Base-by-base conservation (phyloP, 2,888 invertebrate species). In the Julus scanicus region DNA sequence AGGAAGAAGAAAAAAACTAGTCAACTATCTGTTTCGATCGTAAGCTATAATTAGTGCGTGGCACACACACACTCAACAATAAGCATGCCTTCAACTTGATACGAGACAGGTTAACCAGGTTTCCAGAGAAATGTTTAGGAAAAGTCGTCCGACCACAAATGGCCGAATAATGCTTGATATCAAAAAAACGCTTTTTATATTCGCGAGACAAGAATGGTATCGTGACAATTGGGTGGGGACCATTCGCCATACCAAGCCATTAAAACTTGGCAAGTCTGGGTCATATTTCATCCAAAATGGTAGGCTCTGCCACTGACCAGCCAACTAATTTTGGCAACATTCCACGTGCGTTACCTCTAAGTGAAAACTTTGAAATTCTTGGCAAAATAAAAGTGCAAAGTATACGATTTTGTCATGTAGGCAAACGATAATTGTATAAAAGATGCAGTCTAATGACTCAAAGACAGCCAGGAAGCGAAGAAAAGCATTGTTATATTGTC, bases 171-270 rank as follows among this genome's bases (percentile, higher is more conserved):
- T 63, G 63, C 9, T 63, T 20, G 5, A 6, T 20, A 20, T 63
- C 20, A 63, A 20, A 63, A 20, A 63, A 53, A 53, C 13, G 20
- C 20, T 63, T 20, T 63, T 29, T 29, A 29, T 29, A 29, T 63
- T n/a, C 63, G 20, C 63, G n/a, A 63, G 63, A 63, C 63, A 20
- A 1, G 29, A 29, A 29, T 63, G 63, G 63, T 20, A 6, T 63
- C 63, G 63, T 63, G 63, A 63, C 63, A 63, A 63, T 63, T n/a
- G 63, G 63, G 63, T 63, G 63, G n/a, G 63, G n/a, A 63, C n/a
- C 57, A 63, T 63, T 20, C 63, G 63, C 20, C 63, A 5, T 63
- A 20, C 63, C n/a, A 3, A 63, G 63, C 63, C 63, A 63, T 63
- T 63, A 63, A 63, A 63, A 4, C 6, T 63, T n/a, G 20, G 13